Evolutionary conservation across 2,888 invertebrate genomes (phyloP).

Genomic region (Cyclophora punctaria): DNA sequence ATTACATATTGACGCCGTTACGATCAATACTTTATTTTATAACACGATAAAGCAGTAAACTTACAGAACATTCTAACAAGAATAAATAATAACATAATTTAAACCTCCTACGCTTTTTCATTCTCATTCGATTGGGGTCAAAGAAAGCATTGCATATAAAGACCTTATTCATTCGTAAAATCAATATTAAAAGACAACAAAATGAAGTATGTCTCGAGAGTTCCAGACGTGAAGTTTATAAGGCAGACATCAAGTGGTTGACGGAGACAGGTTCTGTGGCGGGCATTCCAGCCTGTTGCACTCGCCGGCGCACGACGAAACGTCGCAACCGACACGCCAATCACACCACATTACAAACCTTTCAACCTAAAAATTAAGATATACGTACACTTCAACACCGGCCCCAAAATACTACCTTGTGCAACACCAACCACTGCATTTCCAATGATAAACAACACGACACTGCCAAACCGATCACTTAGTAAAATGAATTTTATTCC

Average conservation of each 20-base stretch:
- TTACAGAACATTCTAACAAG: no score
- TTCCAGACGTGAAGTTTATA: constrained; percentile 55
- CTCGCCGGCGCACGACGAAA: constrained; percentile 16
- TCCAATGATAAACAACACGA: constrained; percentile 62
- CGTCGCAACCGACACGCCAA: constrained; percentile 28
- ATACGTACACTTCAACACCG: constrained; percentile 31
- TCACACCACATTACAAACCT: constrained; percentile 35
- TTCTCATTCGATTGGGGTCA: no score
- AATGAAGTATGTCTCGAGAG: constrained; percentile 21
- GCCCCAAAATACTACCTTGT: constrained; percentile 40
- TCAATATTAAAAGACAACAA: constrained; percentile 6
- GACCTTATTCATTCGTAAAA: no score
- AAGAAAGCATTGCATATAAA: no score
- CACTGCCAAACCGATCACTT: constrained; percentile 56
- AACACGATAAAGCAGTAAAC: no score
- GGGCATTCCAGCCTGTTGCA: constrained; percentile 58
- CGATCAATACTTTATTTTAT: no score
- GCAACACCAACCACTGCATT: constrained; percentile 42
- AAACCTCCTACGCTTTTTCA: no score
- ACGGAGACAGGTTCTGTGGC: constrained; percentile 63
- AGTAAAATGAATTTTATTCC: constrained; percentile 69
- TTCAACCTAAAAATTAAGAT: constrained; percentile 40
- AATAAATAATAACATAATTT: no score
- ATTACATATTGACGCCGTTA: no score
- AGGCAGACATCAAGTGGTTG: constrained; percentile 51